These are phyloP conservation scores for Mercenaria mercenaria DNA, from an alignment of 1,140 invertebrate species.

Conservation along the genomic window DNA sequence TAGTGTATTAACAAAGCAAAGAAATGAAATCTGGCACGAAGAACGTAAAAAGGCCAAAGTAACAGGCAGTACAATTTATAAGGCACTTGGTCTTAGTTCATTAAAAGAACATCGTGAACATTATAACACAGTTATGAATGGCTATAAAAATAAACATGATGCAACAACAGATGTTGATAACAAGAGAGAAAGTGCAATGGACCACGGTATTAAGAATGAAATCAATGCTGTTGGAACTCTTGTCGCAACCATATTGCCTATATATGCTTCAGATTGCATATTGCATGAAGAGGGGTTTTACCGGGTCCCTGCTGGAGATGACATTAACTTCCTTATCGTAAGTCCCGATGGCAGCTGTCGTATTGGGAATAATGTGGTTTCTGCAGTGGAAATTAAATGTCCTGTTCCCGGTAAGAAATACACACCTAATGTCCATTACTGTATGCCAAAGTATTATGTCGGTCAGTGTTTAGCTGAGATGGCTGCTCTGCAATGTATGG, in stretches of 20 bases:
- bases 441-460: not conserved
- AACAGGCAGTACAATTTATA: conserved; percentile 8
- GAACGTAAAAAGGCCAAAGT: not conserved
- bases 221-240: conserved; percentile 43
- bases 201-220: conserved; percentile 58
- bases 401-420: not conserved
- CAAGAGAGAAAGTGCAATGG: not conserved
- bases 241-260: not conserved
- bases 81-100: not conserved
- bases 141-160: not conserved
- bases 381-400: not conserved
- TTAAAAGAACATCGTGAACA: conserved; percentile 1
- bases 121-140: not conserved
- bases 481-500: not conserved
- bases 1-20: not conserved
- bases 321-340: not conserved
- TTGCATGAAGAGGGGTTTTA: conserved; percentile 42
- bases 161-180: no score
- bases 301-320: not conserved
- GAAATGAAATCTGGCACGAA: not conserved
- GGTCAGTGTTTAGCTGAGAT: not conserved
- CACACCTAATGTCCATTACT: not conserved
- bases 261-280: not conserved
- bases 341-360: not conserved
- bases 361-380: not conserved